These are phyloP conservation scores for Saccostrea echinata DNA, from an alignment of 1,140 invertebrate species.

Conservation along the genomic window DNA sequence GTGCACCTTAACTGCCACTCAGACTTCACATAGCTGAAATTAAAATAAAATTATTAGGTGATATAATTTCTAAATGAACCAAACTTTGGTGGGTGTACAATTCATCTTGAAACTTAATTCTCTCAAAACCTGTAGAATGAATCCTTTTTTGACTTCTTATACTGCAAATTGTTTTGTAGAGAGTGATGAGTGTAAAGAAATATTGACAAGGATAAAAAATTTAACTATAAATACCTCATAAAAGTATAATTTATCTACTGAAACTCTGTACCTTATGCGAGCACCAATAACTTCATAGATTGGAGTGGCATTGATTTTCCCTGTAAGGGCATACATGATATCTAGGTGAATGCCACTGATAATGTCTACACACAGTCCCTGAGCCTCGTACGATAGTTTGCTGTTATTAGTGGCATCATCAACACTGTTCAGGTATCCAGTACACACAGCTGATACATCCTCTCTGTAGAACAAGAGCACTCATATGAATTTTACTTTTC, in stretches of 20 bases:
- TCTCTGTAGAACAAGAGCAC: background rate
- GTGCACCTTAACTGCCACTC: slow-evolving; percentile 47
- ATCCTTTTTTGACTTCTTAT: too few species aligned
- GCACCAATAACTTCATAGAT: slow-evolving; percentile 60
- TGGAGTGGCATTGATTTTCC: slow-evolving; percentile 40
- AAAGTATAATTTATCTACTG: too few species aligned
- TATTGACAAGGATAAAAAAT: too few species aligned
- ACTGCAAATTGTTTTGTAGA: too few species aligned
- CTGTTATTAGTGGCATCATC: slow-evolving; percentile 33
- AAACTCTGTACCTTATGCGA: slow-evolving; percentile 49
- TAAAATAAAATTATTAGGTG: background rate
- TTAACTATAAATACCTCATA: too few species aligned
- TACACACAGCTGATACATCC: slow-evolving; percentile 20
- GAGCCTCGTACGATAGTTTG: slow-evolving; percentile 41
- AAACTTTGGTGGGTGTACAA: too few species aligned
- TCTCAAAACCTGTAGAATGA: too few species aligned
- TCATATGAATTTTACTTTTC: too few species aligned
- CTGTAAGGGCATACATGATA: slow-evolving; percentile 60
- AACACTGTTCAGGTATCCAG: background rate
- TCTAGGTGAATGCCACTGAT: slow-evolving; percentile 57
- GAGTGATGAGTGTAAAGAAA: too few species aligned
- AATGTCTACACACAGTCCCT: slow-evolving; percentile 54
- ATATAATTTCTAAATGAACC: too few species aligned
- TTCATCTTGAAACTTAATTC: too few species aligned
- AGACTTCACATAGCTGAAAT: slow-evolving; percentile 52